Percentiles rank a stretch among this genome's conserved stretches.
phyloP scores from a whole-genome alignment of 2,113 vertebrate genomes.

The Alligator mississippiensis region DNA sequence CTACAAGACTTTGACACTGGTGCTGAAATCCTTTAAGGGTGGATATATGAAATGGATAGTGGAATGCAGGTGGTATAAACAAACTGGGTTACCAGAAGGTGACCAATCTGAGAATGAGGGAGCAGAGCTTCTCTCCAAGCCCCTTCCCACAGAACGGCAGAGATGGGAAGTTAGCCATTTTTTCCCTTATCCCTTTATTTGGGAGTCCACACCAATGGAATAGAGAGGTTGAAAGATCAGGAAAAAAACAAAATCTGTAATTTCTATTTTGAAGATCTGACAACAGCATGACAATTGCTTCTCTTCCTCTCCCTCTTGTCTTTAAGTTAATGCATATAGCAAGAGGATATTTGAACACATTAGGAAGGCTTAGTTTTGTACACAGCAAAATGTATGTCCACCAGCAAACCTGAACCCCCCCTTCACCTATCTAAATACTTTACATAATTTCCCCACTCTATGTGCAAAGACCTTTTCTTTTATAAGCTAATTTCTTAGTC shows the following conservation, averaged over 20 bases:
- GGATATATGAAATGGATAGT: slow-evolving; percentile 18
- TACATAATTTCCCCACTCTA: background rate
- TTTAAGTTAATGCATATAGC: background rate
- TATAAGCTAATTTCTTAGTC: background rate
- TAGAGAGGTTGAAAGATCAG: background rate
- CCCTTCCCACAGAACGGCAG: background rate
- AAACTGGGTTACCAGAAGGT: slow-evolving; percentile 8
- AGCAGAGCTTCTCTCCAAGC: background rate
- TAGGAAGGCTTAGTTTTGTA: background rate
- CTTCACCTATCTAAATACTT: too few relatives aligned
- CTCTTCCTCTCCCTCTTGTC: background rate
- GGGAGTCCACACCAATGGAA: background rate
- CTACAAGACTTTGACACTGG: slow-evolving; percentile 45
- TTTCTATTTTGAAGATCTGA: background rate
- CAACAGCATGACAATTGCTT: background rate
- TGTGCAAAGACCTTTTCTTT: background rate
- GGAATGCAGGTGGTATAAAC: slow-evolving; percentile 34
- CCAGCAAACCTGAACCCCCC: background rate
- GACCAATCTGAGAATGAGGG: background rate
- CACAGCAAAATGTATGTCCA: background rate
- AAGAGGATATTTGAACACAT: background rate
- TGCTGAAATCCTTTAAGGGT: slow-evolving; percentile 27
- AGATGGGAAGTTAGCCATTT: background rate
- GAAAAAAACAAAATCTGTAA: slow-evolving; percentile 3
- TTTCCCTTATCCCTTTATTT: background rate